phyloP scores from a whole-genome alignment of 2,888 invertebrate genomes.

The Pomacea canaliculata region DNA sequence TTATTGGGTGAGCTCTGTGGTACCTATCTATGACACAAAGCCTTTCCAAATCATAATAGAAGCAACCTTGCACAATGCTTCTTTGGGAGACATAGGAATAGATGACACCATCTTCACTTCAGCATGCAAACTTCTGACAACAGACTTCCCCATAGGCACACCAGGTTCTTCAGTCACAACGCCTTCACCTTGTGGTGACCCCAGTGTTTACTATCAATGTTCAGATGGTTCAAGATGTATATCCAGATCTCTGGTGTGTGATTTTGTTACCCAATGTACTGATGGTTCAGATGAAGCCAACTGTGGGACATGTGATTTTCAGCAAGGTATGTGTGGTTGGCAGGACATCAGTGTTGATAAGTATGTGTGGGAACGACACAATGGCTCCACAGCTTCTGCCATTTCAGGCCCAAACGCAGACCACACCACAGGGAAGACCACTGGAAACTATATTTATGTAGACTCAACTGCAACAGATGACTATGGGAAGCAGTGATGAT shows the following conservation, averaged over 20 bases:
- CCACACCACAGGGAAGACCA: conserved; percentile 52
- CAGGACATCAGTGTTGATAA: conserved; percentile 47
- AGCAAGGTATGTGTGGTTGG: conserved; percentile 57
- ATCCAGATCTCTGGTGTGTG: conserved; percentile 49
- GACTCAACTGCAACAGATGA: conserved; percentile 50
- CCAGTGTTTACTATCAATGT: conserved; percentile 48
- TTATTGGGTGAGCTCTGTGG: conserved; percentile 52
- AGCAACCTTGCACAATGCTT: conserved; percentile 50
- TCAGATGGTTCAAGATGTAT: conserved; percentile 50
- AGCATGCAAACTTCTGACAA: conserved; percentile 47
- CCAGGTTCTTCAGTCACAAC: conserved; percentile 37
- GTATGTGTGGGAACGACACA: conserved; percentile 37
- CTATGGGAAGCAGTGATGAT: conserved; percentile 47
- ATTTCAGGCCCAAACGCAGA: conserved; percentile 60
- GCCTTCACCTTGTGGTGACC: conserved; percentile 48
- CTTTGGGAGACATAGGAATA: conserved; percentile 59
- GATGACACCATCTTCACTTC: conserved; percentile 63
- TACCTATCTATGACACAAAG: conserved; percentile 41
- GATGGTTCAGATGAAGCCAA: conserved; percentile 58
- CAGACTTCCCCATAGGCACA: conserved; percentile 42
- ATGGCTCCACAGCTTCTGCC: conserved; percentile 44
- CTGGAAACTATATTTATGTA: conserved; percentile 52
- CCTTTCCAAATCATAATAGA: conserved; percentile 62
- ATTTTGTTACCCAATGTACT: conserved; percentile 52
- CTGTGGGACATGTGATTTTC: conserved; percentile 62